Conservation (phyloP, 2,888 invertebrate genomes). For the Caenorhabditis auriculariae region DNA sequence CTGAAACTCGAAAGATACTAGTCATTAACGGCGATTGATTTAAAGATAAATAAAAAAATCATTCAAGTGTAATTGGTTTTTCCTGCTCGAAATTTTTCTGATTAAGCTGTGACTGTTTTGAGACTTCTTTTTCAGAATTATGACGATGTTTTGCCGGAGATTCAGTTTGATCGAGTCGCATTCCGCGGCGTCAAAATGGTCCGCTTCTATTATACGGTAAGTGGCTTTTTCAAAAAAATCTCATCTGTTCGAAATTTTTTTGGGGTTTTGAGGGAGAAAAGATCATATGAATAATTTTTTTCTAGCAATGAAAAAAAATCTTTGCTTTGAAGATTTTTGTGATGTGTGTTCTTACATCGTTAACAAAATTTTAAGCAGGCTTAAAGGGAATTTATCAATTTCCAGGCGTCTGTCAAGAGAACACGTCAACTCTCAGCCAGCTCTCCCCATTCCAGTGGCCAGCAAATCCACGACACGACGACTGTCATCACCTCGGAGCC, state of each 20-base stretch:
- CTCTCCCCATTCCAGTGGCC: slow-evolving; percentile 8
- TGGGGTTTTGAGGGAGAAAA: too few species aligned
- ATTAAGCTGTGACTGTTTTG: too few species aligned
- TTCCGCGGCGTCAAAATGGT: slow-evolving; percentile 48
- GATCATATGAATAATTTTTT: too few species aligned
- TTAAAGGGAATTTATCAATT: background rate
- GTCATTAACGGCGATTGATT: too few species aligned
- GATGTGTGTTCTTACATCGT: too few species aligned
- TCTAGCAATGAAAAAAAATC: too few species aligned
- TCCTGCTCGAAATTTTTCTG: too few species aligned
- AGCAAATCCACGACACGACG: slow-evolving; percentile 34
- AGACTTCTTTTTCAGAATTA: slow-evolving; percentile 48
- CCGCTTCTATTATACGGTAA: slow-evolving; percentile 40
- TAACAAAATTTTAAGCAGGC: background rate
- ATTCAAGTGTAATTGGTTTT: too few species aligned
- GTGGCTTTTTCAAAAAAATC: background rate
- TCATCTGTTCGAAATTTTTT: background rate
- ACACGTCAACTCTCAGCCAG: slow-evolving; percentile 41
- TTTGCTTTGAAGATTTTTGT: too few species aligned
- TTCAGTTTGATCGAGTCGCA: slow-evolving; percentile 56
- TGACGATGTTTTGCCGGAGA: slow-evolving; percentile 56
- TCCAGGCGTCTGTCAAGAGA: slow-evolving; percentile 31
- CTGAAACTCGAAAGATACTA: too few species aligned
- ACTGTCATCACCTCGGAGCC: slow-evolving; percentile 45
- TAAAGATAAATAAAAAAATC: too few species aligned